Evolutionary conservation across 2,797 vertebrate species (phyloP).

Genomic region (Lindbergichthys nudifrons): DNA sequence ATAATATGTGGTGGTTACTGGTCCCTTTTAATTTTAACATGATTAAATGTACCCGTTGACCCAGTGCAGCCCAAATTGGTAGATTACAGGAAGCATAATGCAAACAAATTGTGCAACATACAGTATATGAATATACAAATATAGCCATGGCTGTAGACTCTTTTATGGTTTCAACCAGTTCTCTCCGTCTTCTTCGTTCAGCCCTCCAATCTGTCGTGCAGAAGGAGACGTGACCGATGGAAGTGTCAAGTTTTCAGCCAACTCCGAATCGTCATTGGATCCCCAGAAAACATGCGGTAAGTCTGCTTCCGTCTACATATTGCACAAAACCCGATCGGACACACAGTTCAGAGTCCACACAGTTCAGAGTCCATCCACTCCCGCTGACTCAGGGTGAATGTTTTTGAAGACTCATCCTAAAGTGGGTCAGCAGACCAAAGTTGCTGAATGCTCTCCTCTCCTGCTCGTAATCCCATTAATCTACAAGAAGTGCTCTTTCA

Average conservation of each 20-base stretch:
- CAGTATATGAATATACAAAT: no score
- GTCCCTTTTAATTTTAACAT: no score
- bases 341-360: neutral
- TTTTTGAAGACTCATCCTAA: constrained; percentile 48
- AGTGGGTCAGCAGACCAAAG: constrained; percentile 68
- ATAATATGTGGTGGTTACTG: no score
- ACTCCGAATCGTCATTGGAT: constrained; percentile 89
- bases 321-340: neutral
- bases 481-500: constrained; percentile 58
- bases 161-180: neutral
- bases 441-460: constrained; percentile 50
- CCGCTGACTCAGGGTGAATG: constrained; percentile 21
- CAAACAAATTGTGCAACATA: no score
- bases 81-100: no score
- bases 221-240: constrained; percentile 88
- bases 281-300: constrained; percentile 92
- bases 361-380: constrained; percentile 17
- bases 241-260: constrained; percentile 89
- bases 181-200: constrained; percentile 43
- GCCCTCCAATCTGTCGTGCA: constrained; percentile 86
- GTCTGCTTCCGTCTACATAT: constrained; percentile 37
- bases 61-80: no score
- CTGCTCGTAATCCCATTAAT: constrained; percentile 70
- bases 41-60: no score
- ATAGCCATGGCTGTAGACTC: neutral